These are phyloP conservation scores for Sepiola atlantica DNA, from an alignment of 2,888 invertebrate genomes.

Conservation along the genomic window DNA sequence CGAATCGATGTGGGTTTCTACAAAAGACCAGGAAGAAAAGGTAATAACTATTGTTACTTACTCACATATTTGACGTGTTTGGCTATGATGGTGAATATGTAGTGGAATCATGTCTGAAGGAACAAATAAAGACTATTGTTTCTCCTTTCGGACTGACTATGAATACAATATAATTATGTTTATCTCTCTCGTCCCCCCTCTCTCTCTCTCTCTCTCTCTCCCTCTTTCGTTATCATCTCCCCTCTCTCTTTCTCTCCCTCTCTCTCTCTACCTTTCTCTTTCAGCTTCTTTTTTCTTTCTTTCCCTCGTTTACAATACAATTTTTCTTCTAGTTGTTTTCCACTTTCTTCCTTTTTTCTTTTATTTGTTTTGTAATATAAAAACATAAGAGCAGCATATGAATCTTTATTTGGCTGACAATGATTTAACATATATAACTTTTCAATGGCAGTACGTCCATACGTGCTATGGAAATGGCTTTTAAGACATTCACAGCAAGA, in stretches of 20 bases:
- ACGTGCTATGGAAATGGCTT: too few species aligned
- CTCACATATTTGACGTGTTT: background rate
- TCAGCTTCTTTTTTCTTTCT: background rate
- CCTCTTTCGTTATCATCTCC: background rate
- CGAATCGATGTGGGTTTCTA: background rate
- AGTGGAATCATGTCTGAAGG: background rate
- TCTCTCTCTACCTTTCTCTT: background rate
- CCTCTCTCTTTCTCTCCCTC: background rate
- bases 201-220: background rate
- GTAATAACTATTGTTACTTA: background rate
- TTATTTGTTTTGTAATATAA: background rate
- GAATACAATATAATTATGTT: background rate
- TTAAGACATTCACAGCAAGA: too few species aligned
- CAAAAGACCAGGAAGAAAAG: background rate
- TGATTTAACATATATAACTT: too few species aligned
- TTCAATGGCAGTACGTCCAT: too few species aligned
- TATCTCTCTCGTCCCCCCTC: background rate
- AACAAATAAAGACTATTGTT: background rate
- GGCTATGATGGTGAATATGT: background rate
- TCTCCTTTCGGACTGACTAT: background rate
- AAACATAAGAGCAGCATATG: too few species aligned
- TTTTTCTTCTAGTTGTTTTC: background rate
- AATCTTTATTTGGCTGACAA: too few species aligned
- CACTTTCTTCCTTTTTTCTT: background rate
- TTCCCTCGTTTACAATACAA: background rate